These are phyloP conservation scores for Synergus umbraculus DNA, from an alignment of 2,888 invertebrate species.

Conservation along the genomic window DNA sequence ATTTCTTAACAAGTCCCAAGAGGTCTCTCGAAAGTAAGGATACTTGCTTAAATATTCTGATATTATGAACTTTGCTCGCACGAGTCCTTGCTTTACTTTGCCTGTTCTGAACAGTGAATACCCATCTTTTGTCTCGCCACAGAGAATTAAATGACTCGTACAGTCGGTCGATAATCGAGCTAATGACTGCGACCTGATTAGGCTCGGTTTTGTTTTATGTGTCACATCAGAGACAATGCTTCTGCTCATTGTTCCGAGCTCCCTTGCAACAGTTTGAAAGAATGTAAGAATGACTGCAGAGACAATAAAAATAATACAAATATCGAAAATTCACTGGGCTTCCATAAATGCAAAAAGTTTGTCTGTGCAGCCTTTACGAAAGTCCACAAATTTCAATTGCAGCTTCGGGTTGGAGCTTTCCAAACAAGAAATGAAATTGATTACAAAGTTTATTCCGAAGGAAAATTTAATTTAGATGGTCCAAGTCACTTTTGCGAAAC, in stretches of 20 bases:
- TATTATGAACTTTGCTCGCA: background rate
- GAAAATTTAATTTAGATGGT: slow-evolving; percentile 20
- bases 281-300: background rate
- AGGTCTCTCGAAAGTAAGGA: background rate
- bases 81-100: background rate
- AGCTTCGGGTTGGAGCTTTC: background rate
- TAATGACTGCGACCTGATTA: slow-evolving; percentile 59
- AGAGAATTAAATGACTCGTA: slow-evolving; percentile 16
- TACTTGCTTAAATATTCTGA: background rate
- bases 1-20: background rate
- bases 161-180: slow-evolving; percentile 56
- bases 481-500: slow-evolving; percentile 18
- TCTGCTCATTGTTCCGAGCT: background rate
- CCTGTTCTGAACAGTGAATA: slow-evolving; percentile 5
- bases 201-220: slow-evolving; percentile 31
- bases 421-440: slow-evolving; percentile 10
- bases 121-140: slow-evolving; percentile 18
- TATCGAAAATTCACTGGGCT: background rate
- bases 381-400: background rate
- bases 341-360: background rate
- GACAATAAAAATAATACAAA: background rate
- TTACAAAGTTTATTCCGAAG: background rate
- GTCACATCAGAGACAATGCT: background rate
- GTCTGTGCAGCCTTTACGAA: background rate
- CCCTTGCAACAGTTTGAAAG: background rate